These are phyloP conservation scores for Lemur catta DNA, from an alignment of 2,797 vertebrate species.

Conservation along the genomic window DNA sequence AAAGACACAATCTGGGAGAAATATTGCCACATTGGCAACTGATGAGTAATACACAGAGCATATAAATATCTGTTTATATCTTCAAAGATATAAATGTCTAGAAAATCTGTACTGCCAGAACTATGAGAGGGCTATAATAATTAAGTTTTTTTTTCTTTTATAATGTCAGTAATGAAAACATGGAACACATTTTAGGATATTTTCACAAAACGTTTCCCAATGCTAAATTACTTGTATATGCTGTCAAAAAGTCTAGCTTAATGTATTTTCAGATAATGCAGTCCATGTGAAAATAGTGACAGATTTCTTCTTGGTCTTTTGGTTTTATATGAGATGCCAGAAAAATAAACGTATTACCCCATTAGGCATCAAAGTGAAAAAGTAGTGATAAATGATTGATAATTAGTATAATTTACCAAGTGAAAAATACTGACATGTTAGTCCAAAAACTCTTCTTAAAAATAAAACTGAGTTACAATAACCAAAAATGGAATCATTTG, in stretches of 20 bases:
- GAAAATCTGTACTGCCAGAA: neutral
- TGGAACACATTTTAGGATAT: neutral
- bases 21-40: neutral
- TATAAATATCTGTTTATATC: neutral
- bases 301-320: neutral
- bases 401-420: neutral
- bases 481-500: neutral
- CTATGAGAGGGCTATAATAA: neutral
- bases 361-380: neutral
- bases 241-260: conserved; percentile 19
- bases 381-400: neutral
- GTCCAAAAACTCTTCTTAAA: neutral
- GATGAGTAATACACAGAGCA: neutral
- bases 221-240: neutral
- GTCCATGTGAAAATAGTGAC: neutral
- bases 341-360: neutral
- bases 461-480: neutral
- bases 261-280: neutral
- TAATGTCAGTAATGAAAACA: neutral
- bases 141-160: neutral
- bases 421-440: neutral
- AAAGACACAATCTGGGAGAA: neutral
- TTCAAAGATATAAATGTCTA: neutral
- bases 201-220: neutral
- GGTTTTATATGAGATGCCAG: neutral